These are phyloP conservation scores for Diachasmimorpha longicaudata DNA, from an alignment of 1,140 invertebrate species.

Conservation along the genomic window DNA sequence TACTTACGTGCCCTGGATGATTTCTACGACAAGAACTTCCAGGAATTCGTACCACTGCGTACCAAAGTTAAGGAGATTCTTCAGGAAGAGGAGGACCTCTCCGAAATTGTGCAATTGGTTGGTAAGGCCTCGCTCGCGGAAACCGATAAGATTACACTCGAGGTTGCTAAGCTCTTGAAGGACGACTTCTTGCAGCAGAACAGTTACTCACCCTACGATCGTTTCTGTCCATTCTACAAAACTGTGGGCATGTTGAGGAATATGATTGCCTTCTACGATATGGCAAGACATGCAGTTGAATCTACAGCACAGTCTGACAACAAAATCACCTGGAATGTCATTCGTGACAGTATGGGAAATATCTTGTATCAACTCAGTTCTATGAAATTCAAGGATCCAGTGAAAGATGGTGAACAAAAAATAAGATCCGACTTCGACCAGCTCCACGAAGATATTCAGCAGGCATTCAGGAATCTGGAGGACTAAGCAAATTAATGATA, in stretches of 20 bases:
- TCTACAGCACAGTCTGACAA: constrained; percentile 98
- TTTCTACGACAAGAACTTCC: constrained; percentile 98
- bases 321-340: constrained; percentile 98
- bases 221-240: constrained; percentile 99
- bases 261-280: constrained; percentile 98
- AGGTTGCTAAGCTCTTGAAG: constrained; percentile 97
- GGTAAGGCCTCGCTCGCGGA: constrained; percentile 99
- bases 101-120: constrained; percentile 99
- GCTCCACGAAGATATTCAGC: constrained; percentile 92
- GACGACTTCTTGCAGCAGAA: constrained; percentile 99
- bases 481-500: constrained; percentile 73
- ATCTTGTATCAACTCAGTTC: constrained; percentile 97
- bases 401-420: constrained; percentile 96
- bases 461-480: constrained; percentile 98
- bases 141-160: constrained; percentile 98
- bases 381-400: constrained; percentile 99
- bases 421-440: constrained; percentile 97
- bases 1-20: constrained; percentile 98
- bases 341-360: constrained; percentile 95
- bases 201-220: constrained; percentile 94
- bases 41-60: constrained; percentile 95
- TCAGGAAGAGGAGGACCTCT: constrained; percentile 99
- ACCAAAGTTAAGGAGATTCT: constrained; percentile 96
- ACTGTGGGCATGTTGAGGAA: constrained; percentile 98
- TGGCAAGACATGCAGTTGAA: constrained; percentile 97